Conservation (phyloP, 2,113 vertebrate genomes). For the Egretta garzetta region DNA sequence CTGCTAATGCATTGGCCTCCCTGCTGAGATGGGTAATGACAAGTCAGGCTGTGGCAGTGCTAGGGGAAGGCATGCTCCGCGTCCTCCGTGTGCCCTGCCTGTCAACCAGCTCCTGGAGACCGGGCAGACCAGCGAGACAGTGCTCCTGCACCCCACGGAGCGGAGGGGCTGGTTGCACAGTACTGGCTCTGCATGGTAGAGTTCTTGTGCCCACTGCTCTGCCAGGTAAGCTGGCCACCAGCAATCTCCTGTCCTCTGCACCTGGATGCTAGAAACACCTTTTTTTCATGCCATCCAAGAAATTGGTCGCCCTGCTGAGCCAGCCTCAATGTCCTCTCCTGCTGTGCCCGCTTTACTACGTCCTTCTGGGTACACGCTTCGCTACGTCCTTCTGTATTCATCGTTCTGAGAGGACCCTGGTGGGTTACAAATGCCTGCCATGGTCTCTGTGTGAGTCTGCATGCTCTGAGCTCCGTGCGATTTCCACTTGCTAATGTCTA, state of each 20-base stretch:
- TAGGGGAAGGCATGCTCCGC: rapidly evolving
- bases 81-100: background rate
- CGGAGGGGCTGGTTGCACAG: background rate
- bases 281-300: background rate
- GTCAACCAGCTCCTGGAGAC: rapidly evolving
- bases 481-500: background rate
- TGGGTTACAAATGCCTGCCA: rapidly evolving
- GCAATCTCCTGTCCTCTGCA: background rate
- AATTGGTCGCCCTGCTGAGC: background rate
- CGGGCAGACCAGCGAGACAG: background rate
- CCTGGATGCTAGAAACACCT: background rate
- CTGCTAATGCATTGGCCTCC: background rate
- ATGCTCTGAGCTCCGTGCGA: background rate
- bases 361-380: background rate
- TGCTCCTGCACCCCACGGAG: background rate
- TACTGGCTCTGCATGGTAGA: background rate
- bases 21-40: background rate
- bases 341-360: background rate
- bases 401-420: background rate
- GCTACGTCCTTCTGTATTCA: background rate
- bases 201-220: background rate
- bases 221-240: background rate
- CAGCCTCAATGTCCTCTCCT: background rate
- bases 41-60: background rate
- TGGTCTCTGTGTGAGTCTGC: background rate